phyloP scores from a whole-genome alignment of 2,113 vertebrate species.

The Anoplopoma fimbria region DNA sequence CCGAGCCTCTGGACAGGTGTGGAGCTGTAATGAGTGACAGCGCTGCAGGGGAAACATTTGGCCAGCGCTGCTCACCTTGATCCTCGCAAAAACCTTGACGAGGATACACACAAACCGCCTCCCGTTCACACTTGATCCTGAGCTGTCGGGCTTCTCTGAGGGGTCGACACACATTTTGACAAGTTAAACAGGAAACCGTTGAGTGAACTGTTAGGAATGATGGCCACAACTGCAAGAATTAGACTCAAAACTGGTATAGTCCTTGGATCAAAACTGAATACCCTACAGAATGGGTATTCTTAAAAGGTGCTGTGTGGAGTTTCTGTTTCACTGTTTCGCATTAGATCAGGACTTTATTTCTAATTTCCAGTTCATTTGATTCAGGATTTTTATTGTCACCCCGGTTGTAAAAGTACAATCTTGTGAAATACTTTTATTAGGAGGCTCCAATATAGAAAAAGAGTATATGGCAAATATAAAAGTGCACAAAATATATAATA shows the following conservation, averaged over 20 bases:
- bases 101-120: background rate
- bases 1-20: slow-evolving; percentile 38
- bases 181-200: background rate
- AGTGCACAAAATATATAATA: background rate
- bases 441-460: background rate
- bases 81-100: background rate
- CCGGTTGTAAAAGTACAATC: background rate
- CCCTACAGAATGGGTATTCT: too few species aligned
- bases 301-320: too few species aligned
- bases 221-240: background rate
- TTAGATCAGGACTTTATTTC: too few species aligned
- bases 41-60: slow-evolving; percentile 37
- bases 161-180: background rate
- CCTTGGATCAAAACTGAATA: background rate
- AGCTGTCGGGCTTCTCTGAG: background rate
- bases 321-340: too few species aligned
- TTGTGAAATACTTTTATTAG: background rate
- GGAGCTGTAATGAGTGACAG: slow-evolving; percentile 49
- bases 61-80: background rate
- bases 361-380: background rate
- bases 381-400: background rate
- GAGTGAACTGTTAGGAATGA: background rate
- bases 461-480: background rate
- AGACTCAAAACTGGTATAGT: background rate
- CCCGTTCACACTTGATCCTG: background rate